Evolutionary conservation across 2,888 invertebrate species (phyloP).

Genomic region (Cyclophora albipunctata): DNA sequence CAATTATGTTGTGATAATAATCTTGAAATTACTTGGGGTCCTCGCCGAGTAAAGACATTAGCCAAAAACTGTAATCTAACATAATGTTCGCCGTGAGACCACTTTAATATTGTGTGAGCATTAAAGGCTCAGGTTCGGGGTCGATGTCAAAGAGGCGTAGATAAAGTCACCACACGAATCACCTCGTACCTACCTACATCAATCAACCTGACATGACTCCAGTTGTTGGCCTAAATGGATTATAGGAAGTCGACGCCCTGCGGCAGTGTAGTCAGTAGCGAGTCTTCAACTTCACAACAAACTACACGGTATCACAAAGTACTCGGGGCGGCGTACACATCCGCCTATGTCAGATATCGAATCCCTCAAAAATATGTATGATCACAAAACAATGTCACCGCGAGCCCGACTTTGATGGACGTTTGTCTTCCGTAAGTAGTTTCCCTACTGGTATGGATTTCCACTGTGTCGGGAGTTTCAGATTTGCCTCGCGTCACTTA

Average conservation of each 20-base stretch:
- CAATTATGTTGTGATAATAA: too few species aligned
- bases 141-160: slow-evolving; percentile 49
- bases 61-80: neutral
- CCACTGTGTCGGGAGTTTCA: slow-evolving; percentile 39
- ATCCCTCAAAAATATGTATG: too few species aligned
- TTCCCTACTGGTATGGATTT: slow-evolving; percentile 16
- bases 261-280: slow-evolving; percentile 17
- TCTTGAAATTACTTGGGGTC: too few species aligned
- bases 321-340: too few species aligned
- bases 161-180: slow-evolving; percentile 59
- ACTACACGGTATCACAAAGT: slow-evolving; percentile 4
- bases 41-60: too few species aligned
- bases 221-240: slow-evolving; percentile 72
- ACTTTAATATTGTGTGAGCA: slow-evolving; percentile 35
- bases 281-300: slow-evolving; percentile 11
- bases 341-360: too few species aligned
- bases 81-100: slow-evolving; percentile 5
- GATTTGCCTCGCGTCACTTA: slow-evolving; percentile 59
- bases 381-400: too few species aligned
- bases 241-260: slow-evolving; percentile 61
- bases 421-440: slow-evolving; percentile 2
- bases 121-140: slow-evolving; percentile 42
- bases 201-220: slow-evolving; percentile 70
- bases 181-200: slow-evolving; percentile 57
- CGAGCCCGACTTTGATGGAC: neutral